Conservation (phyloP, 2,113 vertebrate species). For the Arothron firmamentum region DNA sequence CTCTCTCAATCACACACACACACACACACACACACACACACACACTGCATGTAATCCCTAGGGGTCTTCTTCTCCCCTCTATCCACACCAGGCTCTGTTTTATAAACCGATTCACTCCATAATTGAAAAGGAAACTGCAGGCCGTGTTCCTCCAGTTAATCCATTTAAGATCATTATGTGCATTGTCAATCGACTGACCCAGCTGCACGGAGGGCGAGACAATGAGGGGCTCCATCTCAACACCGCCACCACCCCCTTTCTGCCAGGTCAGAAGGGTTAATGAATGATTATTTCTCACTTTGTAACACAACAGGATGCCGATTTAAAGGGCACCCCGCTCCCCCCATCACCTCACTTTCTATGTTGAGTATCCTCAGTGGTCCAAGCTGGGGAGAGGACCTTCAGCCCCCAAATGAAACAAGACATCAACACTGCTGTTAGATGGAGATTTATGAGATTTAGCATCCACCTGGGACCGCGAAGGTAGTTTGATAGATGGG, state of each 20-base stretch:
- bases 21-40: constrained; percentile 24
- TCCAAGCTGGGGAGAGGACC: constrained; percentile 3
- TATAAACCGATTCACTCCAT: constrained; percentile 61
- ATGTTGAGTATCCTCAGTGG: constrained; percentile 18
- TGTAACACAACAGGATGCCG: constrained; percentile 71
- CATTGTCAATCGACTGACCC: constrained; percentile 70
- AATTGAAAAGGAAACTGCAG: constrained; percentile 77
- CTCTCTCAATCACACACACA: constrained; percentile 5
- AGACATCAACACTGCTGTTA: constrained; percentile 13
- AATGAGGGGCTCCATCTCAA: constrained; percentile 53
- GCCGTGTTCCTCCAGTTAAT: constrained; percentile 75
- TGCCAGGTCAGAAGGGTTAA: constrained; percentile 73
- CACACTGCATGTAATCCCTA: constrained; percentile 27
- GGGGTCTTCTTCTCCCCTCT: constrained; percentile 29
- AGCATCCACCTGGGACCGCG: constrained; percentile 9
- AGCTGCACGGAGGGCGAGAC: constrained; percentile 67
- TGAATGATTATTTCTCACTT: constrained; percentile 82
- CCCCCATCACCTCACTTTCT: background rate
- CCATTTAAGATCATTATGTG: constrained; percentile 79
- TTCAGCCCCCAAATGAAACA: constrained; percentile 3
- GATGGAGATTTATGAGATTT: constrained; percentile 26
- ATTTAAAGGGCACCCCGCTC: constrained; percentile 53
- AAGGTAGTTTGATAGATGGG: background rate
- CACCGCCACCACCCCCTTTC: constrained; percentile 12
- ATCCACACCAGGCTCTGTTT: constrained; percentile 34